Conservation (phyloP, 2,797 vertebrate species). For the Rhinogobio ventralis region DNA sequence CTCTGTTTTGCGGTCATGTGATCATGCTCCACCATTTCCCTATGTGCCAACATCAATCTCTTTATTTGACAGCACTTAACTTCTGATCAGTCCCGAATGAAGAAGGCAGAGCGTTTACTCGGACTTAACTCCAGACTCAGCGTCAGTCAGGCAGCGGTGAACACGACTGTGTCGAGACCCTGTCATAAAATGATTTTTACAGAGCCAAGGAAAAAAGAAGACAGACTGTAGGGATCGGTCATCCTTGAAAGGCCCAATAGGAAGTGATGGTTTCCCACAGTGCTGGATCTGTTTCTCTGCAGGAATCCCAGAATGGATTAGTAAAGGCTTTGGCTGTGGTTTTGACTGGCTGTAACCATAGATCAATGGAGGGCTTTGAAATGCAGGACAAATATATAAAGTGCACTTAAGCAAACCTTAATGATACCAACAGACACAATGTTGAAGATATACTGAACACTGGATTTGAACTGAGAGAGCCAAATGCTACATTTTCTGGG, state of each 20-base stretch:
- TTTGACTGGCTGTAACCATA: conserved; percentile 48
- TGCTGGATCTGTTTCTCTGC: conserved; percentile 54
- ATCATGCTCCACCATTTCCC: background rate
- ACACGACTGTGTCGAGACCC: background rate
- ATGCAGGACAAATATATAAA: conserved; percentile 39
- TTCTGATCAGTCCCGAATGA: background rate
- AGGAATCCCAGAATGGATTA: conserved; percentile 56
- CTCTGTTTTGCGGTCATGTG: background rate
- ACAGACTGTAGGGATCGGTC: conserved; percentile 41
- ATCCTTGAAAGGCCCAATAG: conserved; percentile 51
- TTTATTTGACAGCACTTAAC: background rate
- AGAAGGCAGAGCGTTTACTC: background rate
- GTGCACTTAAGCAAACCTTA: conserved; percentile 38
- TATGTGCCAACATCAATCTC: conserved; percentile 3
- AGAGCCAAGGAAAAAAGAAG: conserved; percentile 39
- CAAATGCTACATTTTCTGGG: conserved; percentile 4
- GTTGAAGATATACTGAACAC: background rate
- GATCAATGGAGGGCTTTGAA: conserved; percentile 49
- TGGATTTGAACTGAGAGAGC: background rate
- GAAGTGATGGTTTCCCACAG: conserved; percentile 47
- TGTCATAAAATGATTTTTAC: conserved; percentile 44
- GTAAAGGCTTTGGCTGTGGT: conserved; percentile 51
- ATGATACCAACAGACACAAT: conserved; percentile 30
- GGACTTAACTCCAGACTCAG: background rate
- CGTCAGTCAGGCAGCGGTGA: conserved; percentile 3